These are phyloP conservation scores for Mormyrus iriodes DNA, from an alignment of 2,113 vertebrate genomes.

Conservation along the genomic window DNA sequence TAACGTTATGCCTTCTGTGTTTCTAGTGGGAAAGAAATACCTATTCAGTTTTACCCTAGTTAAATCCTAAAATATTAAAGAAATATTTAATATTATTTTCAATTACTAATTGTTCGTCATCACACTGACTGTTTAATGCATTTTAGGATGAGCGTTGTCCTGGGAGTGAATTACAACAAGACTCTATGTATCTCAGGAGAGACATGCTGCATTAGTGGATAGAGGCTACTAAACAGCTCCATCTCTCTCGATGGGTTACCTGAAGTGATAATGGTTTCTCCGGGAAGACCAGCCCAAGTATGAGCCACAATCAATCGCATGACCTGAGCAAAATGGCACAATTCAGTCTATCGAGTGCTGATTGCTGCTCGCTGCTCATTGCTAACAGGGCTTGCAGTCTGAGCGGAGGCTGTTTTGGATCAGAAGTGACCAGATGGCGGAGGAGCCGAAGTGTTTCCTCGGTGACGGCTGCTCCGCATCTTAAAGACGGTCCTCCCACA, in stretches of 20 bases:
- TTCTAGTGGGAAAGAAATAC: background rate
- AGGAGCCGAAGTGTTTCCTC: background rate
- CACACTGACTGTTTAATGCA: background rate
- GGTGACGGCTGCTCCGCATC: conserved; percentile 9
- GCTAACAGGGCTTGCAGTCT: background rate
- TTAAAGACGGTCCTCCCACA: conserved; percentile 4
- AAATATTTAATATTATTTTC: background rate
- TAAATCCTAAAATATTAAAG: background rate
- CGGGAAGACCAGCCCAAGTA: background rate
- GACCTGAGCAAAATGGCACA: background rate
- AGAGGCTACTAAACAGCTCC: background rate
- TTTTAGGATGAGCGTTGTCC: background rate
- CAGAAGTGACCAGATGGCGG: conserved; percentile 14
- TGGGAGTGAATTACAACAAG: background rate
- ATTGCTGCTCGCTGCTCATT: background rate
- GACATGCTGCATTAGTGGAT: background rate
- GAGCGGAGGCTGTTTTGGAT: background rate
- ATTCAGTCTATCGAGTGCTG: background rate
- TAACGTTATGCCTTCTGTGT: background rate
- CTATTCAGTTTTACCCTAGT: background rate
- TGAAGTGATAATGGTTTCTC: background rate
- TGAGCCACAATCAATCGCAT: background rate
- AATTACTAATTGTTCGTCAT: background rate
- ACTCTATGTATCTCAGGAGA: background rate
- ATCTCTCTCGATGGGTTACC: background rate